A percentile compares a stretch with the other conserved stretches of the same genome.
Conservation (phyloP, 2,797 vertebrate species). For the Centropyge bicolor region DNA sequence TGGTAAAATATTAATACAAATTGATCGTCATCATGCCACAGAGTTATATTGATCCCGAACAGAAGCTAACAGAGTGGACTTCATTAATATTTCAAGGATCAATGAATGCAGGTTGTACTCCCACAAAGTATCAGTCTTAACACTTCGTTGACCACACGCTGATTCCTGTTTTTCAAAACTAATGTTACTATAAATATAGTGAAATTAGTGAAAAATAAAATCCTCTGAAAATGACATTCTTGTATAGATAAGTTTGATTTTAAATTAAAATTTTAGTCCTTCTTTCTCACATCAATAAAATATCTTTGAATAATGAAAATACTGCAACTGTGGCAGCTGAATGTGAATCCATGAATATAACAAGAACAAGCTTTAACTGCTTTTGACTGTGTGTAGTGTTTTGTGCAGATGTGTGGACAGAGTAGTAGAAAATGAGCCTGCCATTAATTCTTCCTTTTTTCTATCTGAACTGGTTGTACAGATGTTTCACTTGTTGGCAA, state of each 20-base stretch:
- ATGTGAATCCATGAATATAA: too few relatives aligned
- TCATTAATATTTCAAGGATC: constrained; percentile 15
- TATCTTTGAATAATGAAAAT: too few relatives aligned
- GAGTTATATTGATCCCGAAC: constrained; percentile 15
- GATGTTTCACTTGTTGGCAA: too few relatives aligned
- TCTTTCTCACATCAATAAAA: too few relatives aligned
- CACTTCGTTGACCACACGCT: neutral
- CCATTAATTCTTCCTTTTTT: too few relatives aligned
- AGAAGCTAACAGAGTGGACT: constrained; percentile 4
- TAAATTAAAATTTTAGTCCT: too few relatives aligned
- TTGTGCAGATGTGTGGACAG: too few relatives aligned
- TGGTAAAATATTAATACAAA: constrained; percentile 30
- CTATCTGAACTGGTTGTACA: neutral
- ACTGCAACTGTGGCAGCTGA: too few relatives aligned
- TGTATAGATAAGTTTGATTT: neutral
- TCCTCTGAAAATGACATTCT: neutral
- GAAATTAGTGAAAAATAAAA: neutral
- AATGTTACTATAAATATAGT: neutral
- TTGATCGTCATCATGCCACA: neutral
- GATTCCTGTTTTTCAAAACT: neutral
- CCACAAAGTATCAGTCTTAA: neutral
- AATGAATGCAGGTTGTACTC: neutral
- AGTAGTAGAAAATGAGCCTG: too few relatives aligned
- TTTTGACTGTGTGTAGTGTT: too few relatives aligned
- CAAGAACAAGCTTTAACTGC: too few relatives aligned